phyloP scores from a whole-genome alignment of 2,888 invertebrate genomes.

The Odiellus spinosus region DNA sequence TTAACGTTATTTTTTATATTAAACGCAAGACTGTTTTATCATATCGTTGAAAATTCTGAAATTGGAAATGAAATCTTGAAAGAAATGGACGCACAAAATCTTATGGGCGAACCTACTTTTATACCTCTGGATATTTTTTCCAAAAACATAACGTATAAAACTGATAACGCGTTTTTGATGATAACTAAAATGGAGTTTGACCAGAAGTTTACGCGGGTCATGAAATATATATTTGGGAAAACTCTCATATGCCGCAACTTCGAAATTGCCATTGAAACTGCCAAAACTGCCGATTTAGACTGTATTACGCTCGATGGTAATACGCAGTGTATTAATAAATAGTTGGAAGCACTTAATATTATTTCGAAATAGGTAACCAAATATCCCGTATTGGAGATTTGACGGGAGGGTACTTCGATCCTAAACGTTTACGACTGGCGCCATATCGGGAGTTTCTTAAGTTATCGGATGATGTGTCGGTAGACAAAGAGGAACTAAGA shows the following conservation, averaged over 20 bases:
- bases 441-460: slow-evolving; percentile 83
- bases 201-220: slow-evolving; percentile 2
- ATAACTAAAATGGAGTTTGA: slow-evolving; percentile 19
- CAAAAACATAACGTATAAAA: slow-evolving; percentile 17
- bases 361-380: slow-evolving; percentile 28
- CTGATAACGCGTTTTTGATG: neutral
- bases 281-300: too few relatives aligned
- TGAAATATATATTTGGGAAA: slow-evolving; percentile 34
- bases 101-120: slow-evolving; percentile 38
- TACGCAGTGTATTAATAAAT: too few relatives aligned
- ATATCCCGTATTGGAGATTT: slow-evolving; percentile 91
- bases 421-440: slow-evolving; percentile 76
- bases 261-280: slow-evolving; percentile 35
- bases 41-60: too few relatives aligned
- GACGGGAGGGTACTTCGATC: slow-evolving; percentile 98
- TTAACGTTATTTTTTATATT: too few relatives aligned
- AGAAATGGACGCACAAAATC: slow-evolving; percentile 34
- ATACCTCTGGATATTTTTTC: slow-evolving; percentile 37
- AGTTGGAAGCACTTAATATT: too few relatives aligned
- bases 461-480: slow-evolving; percentile 58
- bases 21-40: too few relatives aligned
- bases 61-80: slow-evolving; percentile 36
- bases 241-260: slow-evolving; percentile 35
- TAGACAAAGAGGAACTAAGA: slow-evolving; percentile 57
- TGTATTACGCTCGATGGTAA: slow-evolving; percentile 41